These are phyloP conservation scores for Amblyteles armatorius DNA, from an alignment of 2,888 invertebrate genomes.

Conservation along the genomic window DNA sequence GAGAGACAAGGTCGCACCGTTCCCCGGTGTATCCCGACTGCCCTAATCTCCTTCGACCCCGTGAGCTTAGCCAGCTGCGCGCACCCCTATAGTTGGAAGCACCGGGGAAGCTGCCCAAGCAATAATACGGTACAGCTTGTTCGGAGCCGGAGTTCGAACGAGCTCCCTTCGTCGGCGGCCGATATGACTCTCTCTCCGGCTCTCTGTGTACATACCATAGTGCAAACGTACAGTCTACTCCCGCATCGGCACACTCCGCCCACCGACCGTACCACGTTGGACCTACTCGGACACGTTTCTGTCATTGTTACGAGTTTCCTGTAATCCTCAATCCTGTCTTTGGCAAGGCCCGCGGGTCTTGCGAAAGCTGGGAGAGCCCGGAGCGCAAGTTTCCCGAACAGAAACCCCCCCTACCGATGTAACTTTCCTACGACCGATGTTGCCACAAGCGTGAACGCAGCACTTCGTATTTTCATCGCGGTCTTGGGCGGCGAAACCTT, in stretches of 20 bases:
- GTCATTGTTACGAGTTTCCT: slow-evolving; percentile 68
- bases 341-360: slow-evolving; percentile 47
- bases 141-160: slow-evolving; percentile 36
- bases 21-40: slow-evolving; percentile 36
- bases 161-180: slow-evolving; percentile 56
- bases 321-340: slow-evolving; percentile 64
- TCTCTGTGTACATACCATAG: slow-evolving; percentile 31
- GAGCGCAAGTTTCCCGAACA: slow-evolving; percentile 63
- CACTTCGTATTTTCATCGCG: slow-evolving; percentile 46
- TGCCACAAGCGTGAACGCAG: slow-evolving; percentile 39
- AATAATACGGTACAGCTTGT: slow-evolving; percentile 61
- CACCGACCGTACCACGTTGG: slow-evolving; percentile 9
- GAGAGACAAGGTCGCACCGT: slow-evolving; percentile 51
- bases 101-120: slow-evolving; percentile 46
- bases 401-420: slow-evolving; percentile 8
- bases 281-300: slow-evolving; percentile 37
- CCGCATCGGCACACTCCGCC: slow-evolving; percentile 10
- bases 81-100: slow-evolving; percentile 21
- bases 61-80: slow-evolving; percentile 52
- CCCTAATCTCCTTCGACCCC: slow-evolving; percentile 57
- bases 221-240: slow-evolving; percentile 25
- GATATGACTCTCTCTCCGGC: slow-evolving; percentile 39
- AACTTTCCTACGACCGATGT: slow-evolving; percentile 47
- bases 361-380: slow-evolving; percentile 13
- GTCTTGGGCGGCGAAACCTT: slow-evolving; percentile 21